phyloP scores from a whole-genome alignment of 2,888 invertebrate species.

The Diarsia mendica region DNA sequence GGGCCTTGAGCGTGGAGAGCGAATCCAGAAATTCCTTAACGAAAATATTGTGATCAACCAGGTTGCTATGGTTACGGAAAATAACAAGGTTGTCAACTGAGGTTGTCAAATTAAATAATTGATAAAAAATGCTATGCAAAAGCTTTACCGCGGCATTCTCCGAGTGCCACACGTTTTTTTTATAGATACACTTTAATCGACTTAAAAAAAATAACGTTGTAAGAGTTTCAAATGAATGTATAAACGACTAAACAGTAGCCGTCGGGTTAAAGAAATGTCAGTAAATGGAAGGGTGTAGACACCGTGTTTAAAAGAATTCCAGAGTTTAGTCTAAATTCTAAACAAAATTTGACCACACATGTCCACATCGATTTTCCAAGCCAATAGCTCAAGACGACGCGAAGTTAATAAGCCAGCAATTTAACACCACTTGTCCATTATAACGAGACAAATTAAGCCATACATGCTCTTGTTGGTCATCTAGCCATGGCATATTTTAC shows the following conservation, averaged over 20 bases:
- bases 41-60: no score
- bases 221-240: no score
- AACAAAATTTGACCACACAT: slow-evolving; percentile 13
- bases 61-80: no score
- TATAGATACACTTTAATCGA: background rate
- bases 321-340: background rate
- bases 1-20: no score
- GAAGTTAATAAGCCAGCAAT: slow-evolving; percentile 44
- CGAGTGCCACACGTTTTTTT: no score
- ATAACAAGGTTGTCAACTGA: no score
- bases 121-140: no score
- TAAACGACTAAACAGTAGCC: background rate
- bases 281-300: background rate
- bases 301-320: background rate
- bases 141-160: no score
- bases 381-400: slow-evolving; percentile 32
- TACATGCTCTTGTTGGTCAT: slow-evolving; percentile 54
- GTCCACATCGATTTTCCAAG: slow-evolving; percentile 47
- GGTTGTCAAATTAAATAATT: no score
- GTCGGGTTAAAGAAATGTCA: background rate
- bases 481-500: slow-evolving; percentile 68
- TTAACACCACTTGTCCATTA: slow-evolving; percentile 58
- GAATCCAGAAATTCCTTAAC: no score
- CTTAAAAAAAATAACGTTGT: no score
- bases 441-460: slow-evolving; percentile 61